Evolutionary conservation across 2,113 vertebrate genomes (phyloP).

Genomic region (Sinocyclocheilus maitianheensis): DNA sequence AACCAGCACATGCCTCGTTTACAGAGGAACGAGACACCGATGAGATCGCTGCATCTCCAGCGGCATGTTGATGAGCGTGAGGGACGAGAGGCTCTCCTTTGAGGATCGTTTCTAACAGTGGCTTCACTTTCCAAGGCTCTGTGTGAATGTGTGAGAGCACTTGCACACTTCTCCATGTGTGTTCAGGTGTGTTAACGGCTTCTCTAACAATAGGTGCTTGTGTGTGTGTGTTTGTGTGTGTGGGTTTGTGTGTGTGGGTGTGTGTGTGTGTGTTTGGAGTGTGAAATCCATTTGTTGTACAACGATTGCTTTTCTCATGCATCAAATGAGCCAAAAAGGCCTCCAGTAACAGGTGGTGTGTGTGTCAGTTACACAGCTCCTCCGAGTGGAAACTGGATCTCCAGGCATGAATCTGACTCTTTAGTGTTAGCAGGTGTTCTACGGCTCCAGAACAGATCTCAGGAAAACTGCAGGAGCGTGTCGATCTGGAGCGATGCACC

Average conservation of each 20-base stretch:
- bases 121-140: too few species aligned
- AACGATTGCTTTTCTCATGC: slow-evolving; percentile 24
- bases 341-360: slow-evolving; percentile 11
- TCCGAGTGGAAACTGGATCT: slow-evolving; percentile 29
- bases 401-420: neutral
- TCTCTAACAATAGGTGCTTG: neutral
- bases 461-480: neutral
- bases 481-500: neutral
- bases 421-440: neutral
- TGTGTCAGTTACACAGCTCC: slow-evolving; percentile 12
- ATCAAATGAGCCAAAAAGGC: slow-evolving; percentile 35
- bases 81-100: neutral
- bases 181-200: slow-evolving; percentile 5
- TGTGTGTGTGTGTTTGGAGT: neutral
- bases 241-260: neutral
- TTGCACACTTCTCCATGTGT: neutral
- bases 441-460: neutral
- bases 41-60: neutral
- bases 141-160: slow-evolving; percentile 1
- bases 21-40: neutral
- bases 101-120: neutral
- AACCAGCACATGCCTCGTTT: neutral
- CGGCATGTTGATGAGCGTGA: neutral
- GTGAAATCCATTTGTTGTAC: neutral
- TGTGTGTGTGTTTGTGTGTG: too few species aligned